phyloP scores from a whole-genome alignment of 2,113 vertebrate species.

The Sarotherodon lohbergeri region DNA sequence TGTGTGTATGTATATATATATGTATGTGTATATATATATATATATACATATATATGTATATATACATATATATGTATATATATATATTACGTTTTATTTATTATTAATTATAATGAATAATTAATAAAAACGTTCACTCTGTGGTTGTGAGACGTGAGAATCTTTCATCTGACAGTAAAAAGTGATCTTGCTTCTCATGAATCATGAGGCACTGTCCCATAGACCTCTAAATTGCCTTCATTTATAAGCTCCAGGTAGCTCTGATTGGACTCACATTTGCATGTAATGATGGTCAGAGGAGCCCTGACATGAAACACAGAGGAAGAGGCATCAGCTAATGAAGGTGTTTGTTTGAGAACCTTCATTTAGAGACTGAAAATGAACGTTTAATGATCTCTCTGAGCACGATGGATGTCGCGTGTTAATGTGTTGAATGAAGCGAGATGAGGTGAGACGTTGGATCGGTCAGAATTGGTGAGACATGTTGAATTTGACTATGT shows the following conservation, averaged over 20 bases:
- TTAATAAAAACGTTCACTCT: neutral
- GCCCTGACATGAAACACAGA: neutral
- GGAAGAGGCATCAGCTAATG: neutral
- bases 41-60: no score
- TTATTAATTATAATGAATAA: neutral
- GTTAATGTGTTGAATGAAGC: neutral
- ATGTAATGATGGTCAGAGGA: neutral
- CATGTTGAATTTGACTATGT: neutral
- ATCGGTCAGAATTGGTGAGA: neutral
- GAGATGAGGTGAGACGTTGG: neutral
- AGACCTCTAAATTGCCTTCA: neutral
- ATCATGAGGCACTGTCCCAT: neutral
- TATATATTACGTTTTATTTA: accelerated
- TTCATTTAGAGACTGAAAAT: neutral
- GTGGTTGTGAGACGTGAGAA: neutral
- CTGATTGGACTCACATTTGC: neutral
- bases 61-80: no score
- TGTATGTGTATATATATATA: no score
- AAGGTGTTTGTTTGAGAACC: neutral
- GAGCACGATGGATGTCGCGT: neutral
- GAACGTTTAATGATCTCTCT: neutral
- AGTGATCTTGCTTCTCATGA: neutral
- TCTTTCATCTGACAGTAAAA: neutral
- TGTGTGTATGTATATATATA: no score
- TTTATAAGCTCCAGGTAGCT: neutral